Conservation (phyloP, 2,888 invertebrate genomes). For the Limnephilus marmoratus region DNA sequence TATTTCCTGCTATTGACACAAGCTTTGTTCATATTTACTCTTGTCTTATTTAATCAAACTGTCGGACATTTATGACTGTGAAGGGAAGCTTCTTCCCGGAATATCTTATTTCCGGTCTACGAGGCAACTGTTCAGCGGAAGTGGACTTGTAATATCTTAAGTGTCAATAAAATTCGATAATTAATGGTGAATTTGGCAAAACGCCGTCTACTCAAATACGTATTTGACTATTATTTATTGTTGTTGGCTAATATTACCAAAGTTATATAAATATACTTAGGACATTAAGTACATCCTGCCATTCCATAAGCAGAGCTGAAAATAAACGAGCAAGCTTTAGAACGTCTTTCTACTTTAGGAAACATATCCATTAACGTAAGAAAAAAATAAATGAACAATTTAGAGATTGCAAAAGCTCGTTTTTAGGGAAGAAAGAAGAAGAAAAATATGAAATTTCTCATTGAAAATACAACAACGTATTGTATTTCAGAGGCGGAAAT, state of each 20-base stretch:
- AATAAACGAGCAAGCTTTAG: not conserved
- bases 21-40: conserved; percentile 59
- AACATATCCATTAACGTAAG: no score
- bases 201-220: not conserved
- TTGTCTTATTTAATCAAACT: conserved; percentile 56
- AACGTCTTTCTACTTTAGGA: not conserved
- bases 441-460: no score
- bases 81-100: conserved; percentile 43
- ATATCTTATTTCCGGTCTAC: conserved; percentile 54
- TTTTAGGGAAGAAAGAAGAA: no score
- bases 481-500: no score
- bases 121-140: conserved; percentile 41
- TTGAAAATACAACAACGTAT: no score
- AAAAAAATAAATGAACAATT: no score
- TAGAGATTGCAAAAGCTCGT: not conserved
- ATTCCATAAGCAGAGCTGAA: no score
- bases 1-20: conserved; percentile 58
- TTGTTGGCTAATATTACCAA: not conserved
- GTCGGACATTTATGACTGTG: conserved; percentile 47
- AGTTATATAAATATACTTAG: not conserved
- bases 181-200: not conserved
- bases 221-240: not conserved
- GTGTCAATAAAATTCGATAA: conserved; percentile 29
- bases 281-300: no score
- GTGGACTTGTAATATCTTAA: conserved; percentile 34